Conservation (phyloP, 2,888 invertebrate genomes). For the Spodoptera picta region DNA sequence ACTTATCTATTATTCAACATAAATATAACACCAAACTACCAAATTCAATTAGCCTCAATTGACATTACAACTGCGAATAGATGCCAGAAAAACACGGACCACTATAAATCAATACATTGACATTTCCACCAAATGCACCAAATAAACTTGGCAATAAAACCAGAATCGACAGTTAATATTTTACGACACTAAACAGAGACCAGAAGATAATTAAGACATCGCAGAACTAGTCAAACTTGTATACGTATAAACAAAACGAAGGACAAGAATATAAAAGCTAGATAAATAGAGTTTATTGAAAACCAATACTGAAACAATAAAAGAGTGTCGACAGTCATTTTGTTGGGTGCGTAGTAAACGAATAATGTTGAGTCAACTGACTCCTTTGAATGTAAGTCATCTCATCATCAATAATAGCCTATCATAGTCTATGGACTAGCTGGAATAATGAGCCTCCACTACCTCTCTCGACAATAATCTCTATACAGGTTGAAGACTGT, state of each 20-base stretch:
- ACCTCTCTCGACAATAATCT: too few relatives aligned
- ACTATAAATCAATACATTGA: not conserved
- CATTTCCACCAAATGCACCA: conserved; percentile 3
- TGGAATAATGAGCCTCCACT: too few relatives aligned
- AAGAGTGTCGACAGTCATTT: conserved; percentile 60
- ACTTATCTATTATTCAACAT: too few relatives aligned
- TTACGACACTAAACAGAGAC: conserved; percentile 33
- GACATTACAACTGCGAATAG: not conserved
- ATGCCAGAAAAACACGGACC: not conserved
- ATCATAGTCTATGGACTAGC: too few relatives aligned
- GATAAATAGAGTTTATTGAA: conserved; percentile 72
- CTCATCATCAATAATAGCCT: too few relatives aligned
- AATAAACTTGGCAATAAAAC: conserved; percentile 32
- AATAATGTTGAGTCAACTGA: conserved; percentile 60
- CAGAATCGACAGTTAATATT: conserved; percentile 23
- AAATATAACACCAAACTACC: not conserved
- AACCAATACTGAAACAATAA: conserved; percentile 67
- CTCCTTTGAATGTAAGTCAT: not conserved
- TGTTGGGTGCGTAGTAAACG: conserved; percentile 50
- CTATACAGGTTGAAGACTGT: too few relatives aligned
- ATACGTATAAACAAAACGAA: conserved; percentile 45
- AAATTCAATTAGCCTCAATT: not conserved
- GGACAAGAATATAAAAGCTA: conserved; percentile 44
- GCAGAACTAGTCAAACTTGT: conserved; percentile 39
- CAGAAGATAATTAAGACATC: conserved; percentile 48